Base-by-base conservation (phyloP, 2,797 vertebrate species). In the Periparus ater region DNA sequence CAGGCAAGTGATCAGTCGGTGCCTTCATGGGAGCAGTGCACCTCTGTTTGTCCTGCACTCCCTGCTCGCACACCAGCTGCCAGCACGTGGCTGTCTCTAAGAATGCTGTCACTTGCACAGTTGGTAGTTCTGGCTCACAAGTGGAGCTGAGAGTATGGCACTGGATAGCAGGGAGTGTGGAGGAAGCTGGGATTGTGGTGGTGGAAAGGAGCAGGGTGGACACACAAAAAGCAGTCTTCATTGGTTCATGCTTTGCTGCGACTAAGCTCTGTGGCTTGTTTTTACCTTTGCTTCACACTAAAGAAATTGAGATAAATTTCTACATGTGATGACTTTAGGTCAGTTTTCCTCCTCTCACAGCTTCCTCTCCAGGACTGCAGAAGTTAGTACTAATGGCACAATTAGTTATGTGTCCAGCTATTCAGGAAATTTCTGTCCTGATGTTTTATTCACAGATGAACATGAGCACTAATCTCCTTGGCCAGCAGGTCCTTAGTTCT, bases 11-110 rank as follows among this genome's bases (percentile, higher is more conserved):
- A 21, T 34, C 13, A 3, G 27, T 23, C 1, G 1, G 54, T 50
- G 55, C 61, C 62, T 50, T 30, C 13, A 2, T 6, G 32, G 63
- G 42, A 57, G 10, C 15, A 57, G 66, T 7, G 47, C 14, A 2
- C 5, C 2, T 42, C 57, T 45, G 22, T 53, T 63, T 86, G 42
- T 40, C 17, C 66, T 44, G 66, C 51, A 10, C 54, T 55, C 61
- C 30, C 22, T 3, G 1, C 38, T 65, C 4, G 0, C 1, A 5
- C 51, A 29, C 36, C 53, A 60, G 53, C 48, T 7, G 1, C 13
- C 60, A 36, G 58, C 53, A 18, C 11, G 2, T 34, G 74, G 61
- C 54, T 63, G 1, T 30, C 65, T 4, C 83, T 4, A 8, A 60
- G 38, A 5, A 0, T 21, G 62, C 58, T 76, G 82, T 60, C 27